Base-by-base conservation (phyloP, 2,113 vertebrate genomes). In the Cynocephalus volans region DNA sequence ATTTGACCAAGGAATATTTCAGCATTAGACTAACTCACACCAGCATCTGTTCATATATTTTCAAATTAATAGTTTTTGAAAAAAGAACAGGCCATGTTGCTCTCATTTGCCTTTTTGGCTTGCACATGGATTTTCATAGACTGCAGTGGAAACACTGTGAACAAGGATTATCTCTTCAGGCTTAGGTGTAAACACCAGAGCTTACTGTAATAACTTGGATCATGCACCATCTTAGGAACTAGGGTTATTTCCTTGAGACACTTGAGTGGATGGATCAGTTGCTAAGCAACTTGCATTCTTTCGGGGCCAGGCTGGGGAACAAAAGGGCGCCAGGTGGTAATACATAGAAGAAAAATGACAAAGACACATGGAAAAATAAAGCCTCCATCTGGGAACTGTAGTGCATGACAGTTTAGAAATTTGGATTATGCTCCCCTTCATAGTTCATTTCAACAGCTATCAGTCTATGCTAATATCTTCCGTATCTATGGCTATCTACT, bases 251-350 rank as follows among this genome's bases (percentile, higher is more conserved):
- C 89, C 94, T 95, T 8, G 41, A 96, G 95, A 96, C 83, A 70
- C 45, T 81, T 48, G 76, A 94, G 92, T 89, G 95, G 81, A 89
- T 92, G 88, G 95, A 97, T 92, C 21, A 21, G 31, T 96, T 97
- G 96, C 97, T 94, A 98, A 96, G 96, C 96, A 97, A 97, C 90
- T 98, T 93, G 65, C 93, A 73, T 84, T 97, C 64, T 92, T 73
- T 45, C 11, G 52, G 75, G 79, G 80, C 79, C 65, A 31, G 83
- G 62, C 69, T 93, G 91, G 92, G 64, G 88, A 97, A 94, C 67
- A 93, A 90, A 94, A 94, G 86, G 70, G 60, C 18, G 19, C 97
- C 96, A 52, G 82, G 58, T 94, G 95, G 54, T 75, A 58, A 77
- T 50, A 97, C 31, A 95, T 36, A 96, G 94, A 81, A 36, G 81